phyloP scores from a whole-genome alignment of 2,113 vertebrate genomes.

The Dendropsophus ebraccatus region DNA sequence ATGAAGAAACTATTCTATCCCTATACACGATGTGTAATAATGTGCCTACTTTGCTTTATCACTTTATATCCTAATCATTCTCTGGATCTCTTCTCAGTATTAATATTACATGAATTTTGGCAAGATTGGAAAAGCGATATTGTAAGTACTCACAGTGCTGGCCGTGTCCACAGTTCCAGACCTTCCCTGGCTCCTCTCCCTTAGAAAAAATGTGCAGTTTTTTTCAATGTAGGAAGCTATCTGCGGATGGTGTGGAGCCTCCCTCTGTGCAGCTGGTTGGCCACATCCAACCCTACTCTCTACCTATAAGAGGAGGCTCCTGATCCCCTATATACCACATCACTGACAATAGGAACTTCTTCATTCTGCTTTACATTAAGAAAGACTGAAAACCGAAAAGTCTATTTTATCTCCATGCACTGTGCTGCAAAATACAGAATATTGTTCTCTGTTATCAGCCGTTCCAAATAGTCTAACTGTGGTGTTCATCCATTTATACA shows the following conservation, averaged over 20 bases:
- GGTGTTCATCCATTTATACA: no score
- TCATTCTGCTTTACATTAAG: background rate
- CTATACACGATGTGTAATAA: background rate
- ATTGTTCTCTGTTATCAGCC: background rate
- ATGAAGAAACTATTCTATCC: background rate
- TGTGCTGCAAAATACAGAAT: background rate
- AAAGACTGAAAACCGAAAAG: background rate
- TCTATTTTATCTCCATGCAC: background rate
- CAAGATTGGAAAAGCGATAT: background rate
- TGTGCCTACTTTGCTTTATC: background rate
- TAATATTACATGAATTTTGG: background rate
- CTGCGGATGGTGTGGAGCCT: background rate
- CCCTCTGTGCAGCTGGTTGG: slow-evolving; percentile 27
- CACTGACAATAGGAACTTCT: background rate
- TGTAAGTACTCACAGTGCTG: slow-evolving; percentile 29
- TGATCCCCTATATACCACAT: slow-evolving; percentile 14
- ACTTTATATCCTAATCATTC: background rate
- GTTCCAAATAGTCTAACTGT: no score
- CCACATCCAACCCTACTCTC: background rate
- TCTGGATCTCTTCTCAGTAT: background rate
- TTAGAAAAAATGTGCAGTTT: background rate
- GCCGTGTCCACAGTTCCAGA: background rate
- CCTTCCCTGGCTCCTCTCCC: slow-evolving; percentile 5
- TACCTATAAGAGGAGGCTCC: slow-evolving; percentile 4
- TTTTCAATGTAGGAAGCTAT: slow-evolving; percentile 25